These are phyloP conservation scores for Drosophila sulfurigaster DNA, from an alignment of 1,140 invertebrate species.

Conservation along the genomic window DNA sequence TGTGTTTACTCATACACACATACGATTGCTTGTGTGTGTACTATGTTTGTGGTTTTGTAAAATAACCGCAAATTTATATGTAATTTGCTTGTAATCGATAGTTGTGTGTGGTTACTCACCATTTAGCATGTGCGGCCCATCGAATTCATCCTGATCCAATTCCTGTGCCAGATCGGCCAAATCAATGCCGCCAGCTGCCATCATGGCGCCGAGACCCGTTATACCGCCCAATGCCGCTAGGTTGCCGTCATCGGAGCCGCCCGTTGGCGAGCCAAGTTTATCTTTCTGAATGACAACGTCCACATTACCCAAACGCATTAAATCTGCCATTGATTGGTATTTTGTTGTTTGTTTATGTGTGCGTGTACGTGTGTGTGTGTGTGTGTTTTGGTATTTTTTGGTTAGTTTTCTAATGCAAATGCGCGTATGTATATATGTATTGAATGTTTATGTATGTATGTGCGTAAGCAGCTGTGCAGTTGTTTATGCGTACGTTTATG, in stretches of 20 bases:
- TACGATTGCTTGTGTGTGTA: background rate
- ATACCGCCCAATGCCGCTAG: constrained; percentile 86
- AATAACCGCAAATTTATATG: no score
- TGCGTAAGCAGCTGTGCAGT: constrained; percentile 55
- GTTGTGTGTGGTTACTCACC: constrained; percentile 79
- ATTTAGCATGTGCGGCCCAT: constrained; percentile 88
- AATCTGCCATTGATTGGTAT: constrained; percentile 87
- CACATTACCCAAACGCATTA: constrained; percentile 88
- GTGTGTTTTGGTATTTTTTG: constrained; percentile 54
- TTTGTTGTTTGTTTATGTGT: constrained; percentile 27
- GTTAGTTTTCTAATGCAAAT: constrained; percentile 56
- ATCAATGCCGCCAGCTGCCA: constrained; percentile 86
- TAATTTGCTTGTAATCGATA: background rate
- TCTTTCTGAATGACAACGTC: constrained; percentile 88
- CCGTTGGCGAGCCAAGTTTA: constrained; percentile 93
- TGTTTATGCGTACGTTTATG: constrained; percentile 23
- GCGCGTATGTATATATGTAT: constrained; percentile 13
- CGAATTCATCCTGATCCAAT: constrained; percentile 92
- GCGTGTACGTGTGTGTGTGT: constrained; percentile 29
- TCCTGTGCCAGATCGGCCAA: constrained; percentile 89
- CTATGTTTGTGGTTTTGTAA: background rate
- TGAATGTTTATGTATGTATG: constrained; percentile 7
- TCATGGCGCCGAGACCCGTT: constrained; percentile 87
- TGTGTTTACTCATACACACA: constrained; percentile 11
- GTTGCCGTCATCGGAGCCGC: constrained; percentile 93